phyloP scores from a whole-genome alignment of 2,113 vertebrate genomes.

The Progne subis region DNA sequence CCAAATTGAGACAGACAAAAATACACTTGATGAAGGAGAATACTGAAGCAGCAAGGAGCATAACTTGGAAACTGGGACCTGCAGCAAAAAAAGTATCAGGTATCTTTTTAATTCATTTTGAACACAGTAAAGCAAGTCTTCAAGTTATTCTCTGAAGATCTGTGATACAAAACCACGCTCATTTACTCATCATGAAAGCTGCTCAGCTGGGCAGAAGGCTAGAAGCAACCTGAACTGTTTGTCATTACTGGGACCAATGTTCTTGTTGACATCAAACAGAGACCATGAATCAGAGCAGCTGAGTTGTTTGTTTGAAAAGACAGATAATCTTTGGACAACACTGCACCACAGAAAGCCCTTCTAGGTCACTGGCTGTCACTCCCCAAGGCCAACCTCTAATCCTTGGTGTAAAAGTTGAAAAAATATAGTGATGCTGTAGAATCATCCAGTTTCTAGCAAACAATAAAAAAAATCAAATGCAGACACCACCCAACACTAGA shows the following conservation, averaged over 20 bases:
- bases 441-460: not conserved
- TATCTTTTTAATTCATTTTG: not conserved
- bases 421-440: not conserved
- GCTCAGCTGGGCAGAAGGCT: not conserved
- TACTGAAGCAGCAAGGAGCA: not conserved
- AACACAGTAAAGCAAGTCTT: not conserved
- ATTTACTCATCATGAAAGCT: not conserved
- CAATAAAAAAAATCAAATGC: not conserved
- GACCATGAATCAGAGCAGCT: not conserved
- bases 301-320: not conserved
- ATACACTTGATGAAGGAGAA: not conserved
- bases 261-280: conserved; percentile 28
- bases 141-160: not conserved
- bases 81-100: not conserved
- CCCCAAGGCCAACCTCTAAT: not conserved
- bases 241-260: not conserved
- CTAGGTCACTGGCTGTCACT: not conserved
- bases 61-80: not conserved
- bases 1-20: not conserved
- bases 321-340: not conserved
- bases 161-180: not conserved
- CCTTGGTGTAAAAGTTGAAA: not conserved
- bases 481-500: not conserved
- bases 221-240: not conserved
- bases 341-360: not conserved